Evolutionary conservation across 2,113 vertebrate species (phyloP), one percentile per base, ranked within the genome.

Genomic region (Mesoclemmys tuberculata): DNA sequence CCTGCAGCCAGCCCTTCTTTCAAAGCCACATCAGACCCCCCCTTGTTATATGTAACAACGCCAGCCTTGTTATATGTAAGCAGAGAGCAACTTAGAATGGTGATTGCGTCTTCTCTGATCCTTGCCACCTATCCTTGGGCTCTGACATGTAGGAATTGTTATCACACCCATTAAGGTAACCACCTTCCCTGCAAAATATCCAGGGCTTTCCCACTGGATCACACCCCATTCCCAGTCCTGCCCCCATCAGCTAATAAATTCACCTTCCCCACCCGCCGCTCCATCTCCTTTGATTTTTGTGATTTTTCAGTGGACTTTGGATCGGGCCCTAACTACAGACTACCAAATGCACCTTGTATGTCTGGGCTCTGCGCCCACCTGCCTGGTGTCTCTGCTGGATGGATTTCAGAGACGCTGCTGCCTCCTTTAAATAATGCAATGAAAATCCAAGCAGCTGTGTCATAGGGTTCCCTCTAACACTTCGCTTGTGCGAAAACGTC

Each of bases 361-460:
- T 74, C 77, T 84, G 92, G 89, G 94, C 94, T 93, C 75, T 82
- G 51, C 87, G 89, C 92, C 93, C 95, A 77, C 84, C 29, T 6
- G 0, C 49, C n/a, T 44, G 71, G 22, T 44, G 3, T 41, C 10
- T 44, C 48, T 68, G 78, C 78, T 84, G 90, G 71, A 48, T 38
- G 11, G 48, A 83, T 56, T 26, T 46, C 54, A 92, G 84, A 13
- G n/a, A 49, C 79, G 74, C 90, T 80, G 81, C 71, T 41, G 58
- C 19, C 85, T 88, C 52, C 75, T 18, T 84, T 89, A 46, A 27
- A 84, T 5, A 49, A 49, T 5, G 3, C 44, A 5, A 35, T 54
- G 81, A 80, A 0, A 1, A 31, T 87, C 92, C 90, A 81, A 90
- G 80, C 92, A 94, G 92, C 90, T 97, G 95, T 14, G 4, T 51